Conservation (phyloP, 2,797 vertebrate species). For the Pelochelys cantorii region DNA sequence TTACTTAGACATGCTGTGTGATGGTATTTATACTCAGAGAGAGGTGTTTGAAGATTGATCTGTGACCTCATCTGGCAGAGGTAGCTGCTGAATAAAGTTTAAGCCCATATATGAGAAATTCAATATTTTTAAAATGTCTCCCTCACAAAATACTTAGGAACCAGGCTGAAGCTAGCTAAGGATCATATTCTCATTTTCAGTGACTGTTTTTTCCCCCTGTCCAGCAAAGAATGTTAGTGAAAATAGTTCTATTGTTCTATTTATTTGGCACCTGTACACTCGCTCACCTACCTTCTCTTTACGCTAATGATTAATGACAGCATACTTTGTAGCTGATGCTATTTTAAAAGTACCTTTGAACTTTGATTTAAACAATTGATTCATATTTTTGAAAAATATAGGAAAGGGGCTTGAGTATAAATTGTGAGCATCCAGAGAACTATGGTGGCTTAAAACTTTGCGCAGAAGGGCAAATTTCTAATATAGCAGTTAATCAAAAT, state of each 20-base stretch:
- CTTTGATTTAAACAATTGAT: constrained; percentile 34
- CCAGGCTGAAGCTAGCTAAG: background rate
- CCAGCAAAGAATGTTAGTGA: background rate
- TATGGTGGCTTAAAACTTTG: background rate
- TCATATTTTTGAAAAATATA: constrained; percentile 27
- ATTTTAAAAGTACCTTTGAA: constrained; percentile 20
- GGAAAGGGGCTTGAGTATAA: background rate
- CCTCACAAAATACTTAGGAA: constrained; percentile 19
- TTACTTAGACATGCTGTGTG: constrained; percentile 72
- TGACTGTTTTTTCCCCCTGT: background rate
- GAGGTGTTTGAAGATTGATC: constrained; percentile 67
- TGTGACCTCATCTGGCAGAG: constrained; percentile 74
- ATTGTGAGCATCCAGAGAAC: background rate
- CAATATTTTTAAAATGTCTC: constrained; percentile 42
- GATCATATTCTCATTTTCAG: background rate
- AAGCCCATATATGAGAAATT: constrained; percentile 12
- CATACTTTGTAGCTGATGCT: background rate
- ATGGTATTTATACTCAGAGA: constrained; percentile 72
- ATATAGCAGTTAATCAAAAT: background rate
- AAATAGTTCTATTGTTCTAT: background rate
- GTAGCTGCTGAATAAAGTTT: constrained; percentile 49
- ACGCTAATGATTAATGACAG: constrained; percentile 10
- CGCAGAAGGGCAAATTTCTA: constrained; percentile 6
- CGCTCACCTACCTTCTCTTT: background rate
- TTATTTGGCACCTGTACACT: background rate